Evolutionary conservation across 2,113 vertebrate genomes (phyloP), one percentile per base, ranked within the genome.

Genomic region (Crotalus horridus): DNA sequence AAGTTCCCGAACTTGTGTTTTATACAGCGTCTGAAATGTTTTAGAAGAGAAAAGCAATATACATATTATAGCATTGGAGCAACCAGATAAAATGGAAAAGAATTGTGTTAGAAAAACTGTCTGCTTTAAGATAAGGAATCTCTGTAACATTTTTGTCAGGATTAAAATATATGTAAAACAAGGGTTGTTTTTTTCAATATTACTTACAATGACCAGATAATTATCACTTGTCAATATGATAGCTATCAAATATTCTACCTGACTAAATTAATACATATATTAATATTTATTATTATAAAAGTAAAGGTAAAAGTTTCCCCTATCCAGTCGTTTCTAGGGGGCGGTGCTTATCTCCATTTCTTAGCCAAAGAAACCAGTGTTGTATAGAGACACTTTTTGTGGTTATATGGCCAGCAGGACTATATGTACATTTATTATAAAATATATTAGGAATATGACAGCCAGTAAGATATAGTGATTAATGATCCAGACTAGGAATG

Each of bases 1-100:
- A 89, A 99, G 98, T 95, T 99, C 99, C 88, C 99, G 98, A 91
- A 99, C 99, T 96, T 99, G 99, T 0, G 99, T 99, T 97, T 99
- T 99, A 95, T 99, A 99, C 23, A 99, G 97, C 2, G 99, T 99
- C 99, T 99, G 96, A 48, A 95, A 95, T n/a, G 48, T 91, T 9
- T 94, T 4, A 69, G 6, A 94, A 96, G 21, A 93, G 91, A 93
- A 56, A 94, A 92, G 8, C 33, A 9, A 94, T 91, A 15, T 0
- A 64, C 0, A 0, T 89, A 53, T 87, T 91, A 2, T 7, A 90
- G 48, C 39, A 87, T 33, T 29, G 91, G 69, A 29, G 15, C n/a
- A 39, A 59, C 51, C 26, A 6, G 94, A 56, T 89, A 21, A 92
- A 51, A 59, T 56, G 1, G 91, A 17, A 48, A 3, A 92, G 90